Evolutionary conservation across 2,113 vertebrate genomes (phyloP).

Genomic region (Macrotus californicus): DNA sequence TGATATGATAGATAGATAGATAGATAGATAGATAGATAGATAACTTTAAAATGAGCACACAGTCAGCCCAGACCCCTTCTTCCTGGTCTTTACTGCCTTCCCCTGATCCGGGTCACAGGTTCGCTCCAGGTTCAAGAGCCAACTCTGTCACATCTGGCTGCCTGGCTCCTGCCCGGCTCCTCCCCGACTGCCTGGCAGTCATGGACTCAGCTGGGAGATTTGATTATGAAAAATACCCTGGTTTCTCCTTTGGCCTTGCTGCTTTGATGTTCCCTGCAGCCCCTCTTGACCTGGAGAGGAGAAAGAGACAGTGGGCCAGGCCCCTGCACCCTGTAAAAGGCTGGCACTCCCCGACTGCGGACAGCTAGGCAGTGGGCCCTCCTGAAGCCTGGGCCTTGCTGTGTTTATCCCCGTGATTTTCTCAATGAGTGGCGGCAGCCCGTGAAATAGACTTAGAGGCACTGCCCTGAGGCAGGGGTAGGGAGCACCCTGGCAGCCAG

Average conservation of each 20-base stretch:
- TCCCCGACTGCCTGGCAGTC: neutral
- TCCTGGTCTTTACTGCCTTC: neutral
- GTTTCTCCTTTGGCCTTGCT: neutral
- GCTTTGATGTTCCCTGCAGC: fast-evolving
- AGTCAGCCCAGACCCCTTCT: neutral
- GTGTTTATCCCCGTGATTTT: fast-evolving
- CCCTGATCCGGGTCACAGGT: neutral
- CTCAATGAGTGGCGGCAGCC: fast-evolving
- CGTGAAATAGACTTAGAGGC: fast-evolving
- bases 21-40: neutral
- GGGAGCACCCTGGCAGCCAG: neutral
- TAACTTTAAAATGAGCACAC: neutral
- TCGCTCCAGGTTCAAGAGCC: neutral
- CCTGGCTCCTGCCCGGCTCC: no score
- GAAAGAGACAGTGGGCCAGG: fast-evolving
- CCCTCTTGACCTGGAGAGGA: neutral
- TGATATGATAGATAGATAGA: neutral
- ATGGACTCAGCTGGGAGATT: neutral
- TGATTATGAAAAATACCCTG: neutral
- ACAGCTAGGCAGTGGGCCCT: fast-evolving
- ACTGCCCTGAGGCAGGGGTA: neutral
- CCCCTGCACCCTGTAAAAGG: neutral
- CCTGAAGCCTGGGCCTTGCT: fast-evolving
- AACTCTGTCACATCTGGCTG: neutral
- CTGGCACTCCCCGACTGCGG: fast-evolving